A percentile compares a stretch with the other conserved stretches of the same genome.
These are phyloP conservation scores for Thripadectes ignobilis DNA, from an alignment of 2,797 vertebrate species.

Conservation along the genomic window DNA sequence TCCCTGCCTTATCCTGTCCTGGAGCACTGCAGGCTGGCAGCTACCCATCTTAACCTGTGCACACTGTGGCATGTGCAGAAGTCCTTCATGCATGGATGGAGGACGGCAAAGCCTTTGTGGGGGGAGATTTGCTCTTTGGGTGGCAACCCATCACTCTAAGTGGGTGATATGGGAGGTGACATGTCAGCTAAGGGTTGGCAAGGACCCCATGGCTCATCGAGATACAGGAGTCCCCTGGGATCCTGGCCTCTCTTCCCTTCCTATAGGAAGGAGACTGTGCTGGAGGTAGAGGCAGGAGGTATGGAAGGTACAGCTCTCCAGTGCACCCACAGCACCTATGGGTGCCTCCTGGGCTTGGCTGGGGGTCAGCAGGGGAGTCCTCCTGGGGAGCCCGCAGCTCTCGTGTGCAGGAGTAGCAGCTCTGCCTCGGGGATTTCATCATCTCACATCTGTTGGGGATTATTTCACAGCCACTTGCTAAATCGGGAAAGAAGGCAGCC, in stretches of 20 bases:
- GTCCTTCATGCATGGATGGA: fast-evolving
- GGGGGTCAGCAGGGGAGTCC: fast-evolving
- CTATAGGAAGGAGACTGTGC: fast-evolving
- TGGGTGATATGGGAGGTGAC: neutral
- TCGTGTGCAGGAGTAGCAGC: neutral
- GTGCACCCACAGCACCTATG: fast-evolving
- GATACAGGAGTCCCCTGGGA: too few relatives aligned
- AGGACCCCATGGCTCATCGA: fast-evolving
- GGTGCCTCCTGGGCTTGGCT: fast-evolving
- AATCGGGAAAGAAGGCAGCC: fast-evolving
- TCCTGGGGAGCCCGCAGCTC: fast-evolving
- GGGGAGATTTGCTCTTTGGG: neutral
- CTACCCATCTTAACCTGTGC: neutral
- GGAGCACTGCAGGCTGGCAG: fast-evolving
- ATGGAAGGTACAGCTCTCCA: fast-evolving
- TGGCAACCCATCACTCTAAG: fast-evolving
- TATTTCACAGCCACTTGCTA: neutral
- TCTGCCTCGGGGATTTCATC: neutral
- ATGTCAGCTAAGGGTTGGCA: neutral
- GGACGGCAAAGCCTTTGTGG: neutral
- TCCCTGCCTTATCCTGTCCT: neutral
- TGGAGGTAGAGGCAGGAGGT: neutral
- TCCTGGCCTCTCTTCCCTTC: neutral
- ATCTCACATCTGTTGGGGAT: neutral
- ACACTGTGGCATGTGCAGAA: fast-evolving